Conservation (phyloP, 2,888 invertebrate species). For the Catocala fraxini region DNA sequence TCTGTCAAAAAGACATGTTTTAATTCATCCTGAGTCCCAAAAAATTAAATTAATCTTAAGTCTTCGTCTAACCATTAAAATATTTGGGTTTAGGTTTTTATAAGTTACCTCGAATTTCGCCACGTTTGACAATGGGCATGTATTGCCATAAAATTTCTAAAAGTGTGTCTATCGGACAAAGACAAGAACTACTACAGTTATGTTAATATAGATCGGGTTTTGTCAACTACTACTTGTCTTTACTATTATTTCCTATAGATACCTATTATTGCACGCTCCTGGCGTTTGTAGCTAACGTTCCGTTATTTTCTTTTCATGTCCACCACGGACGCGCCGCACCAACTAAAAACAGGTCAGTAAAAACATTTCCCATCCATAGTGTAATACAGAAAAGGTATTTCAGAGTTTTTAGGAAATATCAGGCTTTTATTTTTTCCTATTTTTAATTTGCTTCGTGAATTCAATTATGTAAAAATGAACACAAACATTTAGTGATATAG, state of each 20-base stretch:
- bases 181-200: too few species aligned
- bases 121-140: too few species aligned
- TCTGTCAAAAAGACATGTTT: too few species aligned
- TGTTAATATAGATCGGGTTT: too few species aligned
- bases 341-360: constrained; percentile 61
- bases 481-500: too few species aligned
- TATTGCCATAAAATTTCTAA: too few species aligned
- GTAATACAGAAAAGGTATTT: constrained; percentile 19
- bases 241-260: constrained; percentile 2
- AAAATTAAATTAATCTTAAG: too few species aligned
- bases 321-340: constrained; percentile 36
- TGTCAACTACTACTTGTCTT: neutral
- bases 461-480: neutral
- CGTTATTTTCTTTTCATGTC: constrained; percentile 47
- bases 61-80: too few species aligned
- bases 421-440: constrained; percentile 18
- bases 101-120: too few species aligned
- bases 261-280: constrained; percentile 14
- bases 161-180: too few species aligned
- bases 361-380: constrained; percentile 37
- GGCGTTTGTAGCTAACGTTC: constrained; percentile 24
- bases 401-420: constrained; percentile 28
- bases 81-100: too few species aligned
- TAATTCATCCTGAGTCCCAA: too few species aligned
- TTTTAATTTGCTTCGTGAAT: constrained; percentile 13